A percentile compares a stretch with the other conserved stretches of the same genome.
These are phyloP conservation scores for Chaetodon auriga DNA, from an alignment of 2,113 vertebrate genomes.

Conservation along the genomic window DNA sequence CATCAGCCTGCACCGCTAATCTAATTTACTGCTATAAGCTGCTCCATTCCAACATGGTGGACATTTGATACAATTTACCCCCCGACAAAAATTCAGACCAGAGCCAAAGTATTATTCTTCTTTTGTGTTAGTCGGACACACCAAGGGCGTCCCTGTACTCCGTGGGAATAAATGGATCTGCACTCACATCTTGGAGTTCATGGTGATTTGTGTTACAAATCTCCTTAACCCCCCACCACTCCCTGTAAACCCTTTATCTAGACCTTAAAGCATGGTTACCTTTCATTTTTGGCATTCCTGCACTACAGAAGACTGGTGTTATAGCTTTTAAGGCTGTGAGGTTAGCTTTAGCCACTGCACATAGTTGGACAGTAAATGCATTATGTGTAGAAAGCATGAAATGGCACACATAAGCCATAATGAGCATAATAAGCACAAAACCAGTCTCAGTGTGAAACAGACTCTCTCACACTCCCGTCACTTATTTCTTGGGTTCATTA, in stretches of 20 bases:
- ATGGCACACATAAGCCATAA: constrained; percentile 1
- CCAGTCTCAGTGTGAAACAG: neutral
- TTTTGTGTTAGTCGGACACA: neutral
- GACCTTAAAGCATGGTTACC: neutral
- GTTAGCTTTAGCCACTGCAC: neutral
- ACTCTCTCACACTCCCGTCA: constrained; percentile 7
- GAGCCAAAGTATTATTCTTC: constrained; percentile 14
- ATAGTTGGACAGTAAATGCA: neutral
- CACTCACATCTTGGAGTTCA: constrained; percentile 24
- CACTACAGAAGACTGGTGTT: neutral
- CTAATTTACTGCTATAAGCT: constrained; percentile 58
- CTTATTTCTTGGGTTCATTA: constrained; percentile 19
- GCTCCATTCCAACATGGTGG: constrained; percentile 32
- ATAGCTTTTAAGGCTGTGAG: neutral
- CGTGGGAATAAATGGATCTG: constrained; percentile 22
- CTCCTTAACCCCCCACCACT: neutral
- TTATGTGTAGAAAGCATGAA: constrained; percentile 13
- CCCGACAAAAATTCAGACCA: constrained; percentile 29
- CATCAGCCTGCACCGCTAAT: constrained; percentile 54
- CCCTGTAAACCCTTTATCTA: neutral
- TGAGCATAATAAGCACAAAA: neutral
- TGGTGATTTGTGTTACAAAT: constrained; percentile 11
- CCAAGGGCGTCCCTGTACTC: constrained; percentile 20
- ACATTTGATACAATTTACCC: constrained; percentile 58
- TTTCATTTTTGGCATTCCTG: constrained; percentile 18